Evolutionary conservation across 2,888 invertebrate species (phyloP).

Genomic region (Nomada ruficornis): DNA sequence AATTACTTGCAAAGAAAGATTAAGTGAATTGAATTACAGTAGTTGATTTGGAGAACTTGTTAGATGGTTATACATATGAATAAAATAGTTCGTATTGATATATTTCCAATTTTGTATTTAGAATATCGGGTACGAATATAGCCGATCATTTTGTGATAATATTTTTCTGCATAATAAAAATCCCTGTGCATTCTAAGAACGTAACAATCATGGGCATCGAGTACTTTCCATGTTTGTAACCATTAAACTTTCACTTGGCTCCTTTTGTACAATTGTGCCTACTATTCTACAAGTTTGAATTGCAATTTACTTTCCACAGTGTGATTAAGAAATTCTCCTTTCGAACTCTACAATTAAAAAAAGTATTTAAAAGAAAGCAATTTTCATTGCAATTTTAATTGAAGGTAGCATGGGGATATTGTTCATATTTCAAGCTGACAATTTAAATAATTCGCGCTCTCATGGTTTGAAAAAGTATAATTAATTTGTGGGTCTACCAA

Average conservation of each 20-base stretch:
- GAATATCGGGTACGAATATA: no score
- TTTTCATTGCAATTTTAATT: no score
- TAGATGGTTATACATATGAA: no score
- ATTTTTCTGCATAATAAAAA: neutral
- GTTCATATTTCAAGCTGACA: no score
- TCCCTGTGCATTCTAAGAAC: neutral
- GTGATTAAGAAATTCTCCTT: neutral
- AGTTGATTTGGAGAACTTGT: no score
- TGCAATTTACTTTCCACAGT: slow-evolving; percentile 6
- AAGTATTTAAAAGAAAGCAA: no score
- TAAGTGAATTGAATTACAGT: neutral
- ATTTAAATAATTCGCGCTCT: no score
- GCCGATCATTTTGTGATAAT: no score
- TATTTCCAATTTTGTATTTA: no score
- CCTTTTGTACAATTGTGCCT: neutral
- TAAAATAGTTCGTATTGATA: no score
- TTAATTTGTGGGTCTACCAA: neutral
- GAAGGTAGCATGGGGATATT: no score
- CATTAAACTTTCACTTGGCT: slow-evolving; percentile 11
- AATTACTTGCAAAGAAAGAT: neutral
- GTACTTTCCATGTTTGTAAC: neutral
- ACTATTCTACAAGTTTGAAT: neutral
- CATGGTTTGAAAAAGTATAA: neutral
- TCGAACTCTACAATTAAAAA: no score
- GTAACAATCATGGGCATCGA: neutral